Evolutionary conservation across 2,797 vertebrate genomes (phyloP), one percentile per base, ranked within the genome.

Genomic region (Mallotus villosus): DNA sequence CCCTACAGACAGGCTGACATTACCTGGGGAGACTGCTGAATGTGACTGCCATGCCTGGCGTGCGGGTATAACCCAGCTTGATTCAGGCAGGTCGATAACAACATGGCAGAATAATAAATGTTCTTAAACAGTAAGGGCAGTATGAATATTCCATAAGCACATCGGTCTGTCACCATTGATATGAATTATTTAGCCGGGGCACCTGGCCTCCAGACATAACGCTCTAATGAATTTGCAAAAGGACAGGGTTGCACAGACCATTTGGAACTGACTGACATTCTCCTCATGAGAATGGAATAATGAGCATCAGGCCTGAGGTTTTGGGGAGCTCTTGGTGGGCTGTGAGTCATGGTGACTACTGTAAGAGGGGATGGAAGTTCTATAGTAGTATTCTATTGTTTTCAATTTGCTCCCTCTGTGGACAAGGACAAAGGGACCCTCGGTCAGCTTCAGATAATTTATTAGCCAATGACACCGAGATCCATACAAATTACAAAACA

Each of bases 171-270:
- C 83, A 81, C 80, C 69, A 74, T 81, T 81, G 76, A 66, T 49
- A 86, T 90, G 29, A 85, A 92, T 91, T 78, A 89, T 91, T 89
- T 63, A 91, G 46, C 67, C 46, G 58, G n/a, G 63, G 24, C 78
- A 83, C 76, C 75, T 80, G 75, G 71, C 82, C 82, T 72, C 64
- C 70, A 55, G 19, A 46, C 41, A 46, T 12, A 8, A 46, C 14
- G 34, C 34, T 37, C 9, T 46, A 46, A 11, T 46, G 41, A 46
- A 46, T 14, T 46, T 46, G 12, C 9, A 46, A 46, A 46, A 46
- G 41, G 12, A 46, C 41, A 46, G 41, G 9, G 41, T 11, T 11
- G 41, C 41, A 46, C 41, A 46, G 41, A 46, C 12, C 41, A 46
- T 14, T 46, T 11, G 41, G 51, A 3, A 17, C 51, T 55, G 51